Conservation (phyloP, 2,113 vertebrate species). For the Xenopus laevis region DNA sequence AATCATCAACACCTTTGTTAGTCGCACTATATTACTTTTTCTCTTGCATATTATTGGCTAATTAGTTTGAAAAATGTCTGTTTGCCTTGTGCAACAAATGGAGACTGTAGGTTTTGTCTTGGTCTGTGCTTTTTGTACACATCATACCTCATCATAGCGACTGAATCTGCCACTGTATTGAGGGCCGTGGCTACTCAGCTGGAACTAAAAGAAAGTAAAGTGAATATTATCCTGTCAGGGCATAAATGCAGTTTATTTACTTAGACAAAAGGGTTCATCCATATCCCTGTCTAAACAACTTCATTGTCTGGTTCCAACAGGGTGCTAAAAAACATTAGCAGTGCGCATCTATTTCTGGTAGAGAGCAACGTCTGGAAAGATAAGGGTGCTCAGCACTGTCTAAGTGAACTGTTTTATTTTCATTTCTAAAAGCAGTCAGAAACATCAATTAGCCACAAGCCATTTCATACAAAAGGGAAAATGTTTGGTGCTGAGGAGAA, state of each 20-base stretch:
- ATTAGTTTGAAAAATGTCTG: constrained; percentile 98
- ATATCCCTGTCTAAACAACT: constrained; percentile 90
- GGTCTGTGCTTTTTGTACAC: constrained; percentile 80
- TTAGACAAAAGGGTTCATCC: constrained; percentile 95
- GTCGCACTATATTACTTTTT: constrained; percentile 86
- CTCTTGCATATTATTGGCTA: constrained; percentile 97
- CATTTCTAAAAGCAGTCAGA: constrained; percentile 85
- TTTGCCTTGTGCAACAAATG: constrained; percentile 90
- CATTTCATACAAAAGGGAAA: constrained; percentile 83
- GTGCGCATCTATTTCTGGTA: constrained; percentile 75
- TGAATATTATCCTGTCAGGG: constrained; percentile 92
- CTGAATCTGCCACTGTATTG: constrained; percentile 70
- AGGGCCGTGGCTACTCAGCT: constrained; percentile 80
- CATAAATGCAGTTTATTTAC: constrained; percentile 94
- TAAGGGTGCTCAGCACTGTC: constrained; percentile 77
- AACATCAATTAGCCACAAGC: constrained; percentile 90
- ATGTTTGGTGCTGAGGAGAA: constrained; percentile 82
- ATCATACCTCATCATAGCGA: constrained; percentile 78
- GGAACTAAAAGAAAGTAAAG: constrained; percentile 87
- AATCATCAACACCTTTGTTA: constrained; percentile 99
- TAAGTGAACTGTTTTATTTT: constrained; percentile 84
- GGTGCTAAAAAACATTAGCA: constrained; percentile 74
- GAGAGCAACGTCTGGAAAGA: constrained; percentile 76
- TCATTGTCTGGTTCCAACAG: constrained; percentile 84
- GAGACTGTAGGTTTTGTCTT: constrained; percentile 81